Evolutionary conservation across 2,797 vertebrate species (phyloP), one percentile per base, ranked within the genome.

Genomic region (Gila robusta): DNA sequence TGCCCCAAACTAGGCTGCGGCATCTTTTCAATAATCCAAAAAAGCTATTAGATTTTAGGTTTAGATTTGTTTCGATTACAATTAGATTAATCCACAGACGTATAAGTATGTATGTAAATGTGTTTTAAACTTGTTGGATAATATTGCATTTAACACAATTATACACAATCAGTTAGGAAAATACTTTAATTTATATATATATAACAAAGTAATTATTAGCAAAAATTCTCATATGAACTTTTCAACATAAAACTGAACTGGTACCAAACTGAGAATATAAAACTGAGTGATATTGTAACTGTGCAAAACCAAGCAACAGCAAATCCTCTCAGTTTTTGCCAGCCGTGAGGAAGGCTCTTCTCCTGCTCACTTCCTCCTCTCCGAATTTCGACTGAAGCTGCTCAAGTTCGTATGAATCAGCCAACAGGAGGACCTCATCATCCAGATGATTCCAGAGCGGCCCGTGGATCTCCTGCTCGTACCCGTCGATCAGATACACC

Each of bases 301-400:
- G 41, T 5, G 23, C 2, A 35, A 28, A 74, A 62, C 17, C 39
- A 47, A n/a, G 41, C n/a, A 14, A 14, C 26, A 26, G 11, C 26
- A 72, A 72, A 49, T 76, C 71, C 66, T 56, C 67, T 85, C 87
- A 87, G 23, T 93, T 89, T 39, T 14, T 7, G 7, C 6, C 78
- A 64, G 84, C 41, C 44, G 92, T 92, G 0, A 96, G 93, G 87
- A 95, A 96, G 9, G 90, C 16, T 0, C 93, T 81, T 85, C 95
- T 93, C 86, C 91, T 95, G 19, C 92, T 92, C 79, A 96, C 87
- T 0, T 17, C 73, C 78, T 92, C 89, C 52, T 93, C 92, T 5
- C 95, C 92, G 3, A 95, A 94, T 85, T 94, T 96, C 64, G 91
- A 84, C 4, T 84, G 88, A 62, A 96, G 94, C 76, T 87, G 87